Evolutionary conservation across 2,113 vertebrate species (phyloP).

Genomic region (Phyllostomus discolor): DNA sequence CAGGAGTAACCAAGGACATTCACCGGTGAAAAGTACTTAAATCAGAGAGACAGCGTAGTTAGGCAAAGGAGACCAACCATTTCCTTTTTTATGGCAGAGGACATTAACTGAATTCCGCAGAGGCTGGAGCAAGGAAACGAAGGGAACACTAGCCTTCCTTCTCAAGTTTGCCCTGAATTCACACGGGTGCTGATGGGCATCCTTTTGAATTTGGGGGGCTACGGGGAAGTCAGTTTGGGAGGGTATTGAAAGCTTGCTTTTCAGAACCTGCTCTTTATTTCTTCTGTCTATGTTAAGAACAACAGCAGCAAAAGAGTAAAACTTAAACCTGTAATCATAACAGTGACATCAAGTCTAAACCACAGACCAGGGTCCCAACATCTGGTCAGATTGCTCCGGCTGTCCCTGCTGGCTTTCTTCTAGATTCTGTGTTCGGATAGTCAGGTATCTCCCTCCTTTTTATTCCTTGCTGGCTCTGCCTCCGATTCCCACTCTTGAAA

Average conservation of each 20-base stretch:
- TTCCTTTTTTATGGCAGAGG: slow-evolving; percentile 51
- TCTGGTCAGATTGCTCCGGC: background rate
- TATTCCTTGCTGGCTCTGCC: background rate
- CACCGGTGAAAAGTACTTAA: slow-evolving; percentile 67
- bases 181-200: fast-evolving
- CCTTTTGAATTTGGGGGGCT: background rate
- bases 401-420: background rate
- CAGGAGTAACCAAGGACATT: slow-evolving; percentile 57
- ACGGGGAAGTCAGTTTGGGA: background rate
- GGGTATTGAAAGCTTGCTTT: background rate
- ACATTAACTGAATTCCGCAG: slow-evolving; percentile 30
- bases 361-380: background rate
- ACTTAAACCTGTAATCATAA: background rate
- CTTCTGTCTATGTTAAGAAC: background rate
- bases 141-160: background rate
- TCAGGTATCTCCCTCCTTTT: background rate
- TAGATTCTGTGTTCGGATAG: background rate
- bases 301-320: background rate
- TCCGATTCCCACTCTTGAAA: background rate
- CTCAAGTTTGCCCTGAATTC: background rate
- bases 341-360: background rate
- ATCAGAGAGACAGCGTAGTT: slow-evolving; percentile 59
- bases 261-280: background rate
- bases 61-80: slow-evolving; percentile 46
- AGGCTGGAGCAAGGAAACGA: background rate